Percentiles rank a stretch among this genome's conserved stretches.
phyloP scores from a whole-genome alignment of 1,140 invertebrate genomes.

The Pristionchus pacificus region DNA sequence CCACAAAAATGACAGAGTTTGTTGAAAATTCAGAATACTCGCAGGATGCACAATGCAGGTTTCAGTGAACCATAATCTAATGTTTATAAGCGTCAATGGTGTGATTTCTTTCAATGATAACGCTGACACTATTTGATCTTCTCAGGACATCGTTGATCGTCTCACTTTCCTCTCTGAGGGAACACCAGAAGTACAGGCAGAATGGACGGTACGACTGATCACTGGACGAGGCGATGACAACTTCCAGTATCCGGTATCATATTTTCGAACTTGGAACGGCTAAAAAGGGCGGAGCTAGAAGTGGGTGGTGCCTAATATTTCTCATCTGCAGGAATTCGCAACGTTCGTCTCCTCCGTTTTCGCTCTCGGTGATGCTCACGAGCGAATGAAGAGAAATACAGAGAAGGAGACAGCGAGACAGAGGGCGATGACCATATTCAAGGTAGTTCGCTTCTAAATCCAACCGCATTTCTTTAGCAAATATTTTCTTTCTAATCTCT shows the following conservation, averaged over 20 bases:
- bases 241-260: slow-evolving; percentile 35
- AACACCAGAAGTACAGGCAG: slow-evolving; percentile 41
- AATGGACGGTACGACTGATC: slow-evolving; percentile 51
- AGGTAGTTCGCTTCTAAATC: background rate
- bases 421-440: slow-evolving; percentile 21
- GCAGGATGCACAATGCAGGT: too few relatives aligned
- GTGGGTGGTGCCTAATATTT: too few relatives aligned
- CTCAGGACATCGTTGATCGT: slow-evolving; percentile 45
- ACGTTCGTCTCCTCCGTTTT: slow-evolving; percentile 26
- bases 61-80: too few relatives aligned
- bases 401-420: slow-evolving; percentile 12
- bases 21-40: too few relatives aligned
- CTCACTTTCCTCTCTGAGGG: slow-evolving; percentile 37
- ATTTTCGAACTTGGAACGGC: slow-evolving; percentile 2
- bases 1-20: too few relatives aligned
- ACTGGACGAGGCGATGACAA: slow-evolving; percentile 26
- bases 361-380: slow-evolving; percentile 15
- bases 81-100: too few relatives aligned
- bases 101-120: too few relatives aligned
- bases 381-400: slow-evolving; percentile 26
- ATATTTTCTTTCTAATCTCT: background rate
- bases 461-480: background rate
- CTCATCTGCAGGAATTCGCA: slow-evolving; percentile 20
- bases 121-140: too few relatives aligned
- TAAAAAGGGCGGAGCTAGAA: too few relatives aligned